Base-by-base conservation (phyloP, 2,888 invertebrate genomes). In the Cataglyphis albicans region DNA sequence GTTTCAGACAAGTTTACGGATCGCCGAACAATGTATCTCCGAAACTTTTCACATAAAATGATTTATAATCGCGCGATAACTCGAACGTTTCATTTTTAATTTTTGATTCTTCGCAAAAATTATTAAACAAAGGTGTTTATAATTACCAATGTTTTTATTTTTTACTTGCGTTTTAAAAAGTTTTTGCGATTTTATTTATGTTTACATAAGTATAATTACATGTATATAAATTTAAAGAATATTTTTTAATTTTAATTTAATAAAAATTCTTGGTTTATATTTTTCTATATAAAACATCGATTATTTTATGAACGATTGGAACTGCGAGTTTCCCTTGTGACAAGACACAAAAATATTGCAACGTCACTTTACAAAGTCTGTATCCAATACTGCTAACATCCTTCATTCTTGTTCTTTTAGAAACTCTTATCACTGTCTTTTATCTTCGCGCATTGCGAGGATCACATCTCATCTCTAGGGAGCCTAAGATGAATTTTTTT, bases 361-460 rank as follows among this genome's bases (percentile, higher is more conserved):
- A 80, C 32, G 81, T 70, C 83, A 64, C 64, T 82, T 82, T 81
- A 76, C 76, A 83, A 85, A 90, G 91, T 91, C 90, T 89, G 87
- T 85, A 86, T 84, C 86, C 86, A 57, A 86, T 91, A 90, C 86
- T 87, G 86, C 86, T 86, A 88, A 88, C 85, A 84, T 91, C 74
- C 84, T 82, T 82, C 4, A 15, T 75, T 82, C 82, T 83, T 65
- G 84, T 29, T 83, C 64, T 70, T 75, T 83, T 61, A 76, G 78
- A 88, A 86, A 73, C 85, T 82, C 82, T 64, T 67, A 81, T 63
- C 38, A 57, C 65, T 68, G 57, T 64, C 44, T 68, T 75, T 74
- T 83, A 81, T 84, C 68, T 55, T 35, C 59, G 15, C 3, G 57
- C 82, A 68, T 81, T 75, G 61, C 76, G 76, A 29, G 55, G n/a